Conservation (phyloP, 1,140 invertebrate species). For the Habropoda laboriosa region DNA sequence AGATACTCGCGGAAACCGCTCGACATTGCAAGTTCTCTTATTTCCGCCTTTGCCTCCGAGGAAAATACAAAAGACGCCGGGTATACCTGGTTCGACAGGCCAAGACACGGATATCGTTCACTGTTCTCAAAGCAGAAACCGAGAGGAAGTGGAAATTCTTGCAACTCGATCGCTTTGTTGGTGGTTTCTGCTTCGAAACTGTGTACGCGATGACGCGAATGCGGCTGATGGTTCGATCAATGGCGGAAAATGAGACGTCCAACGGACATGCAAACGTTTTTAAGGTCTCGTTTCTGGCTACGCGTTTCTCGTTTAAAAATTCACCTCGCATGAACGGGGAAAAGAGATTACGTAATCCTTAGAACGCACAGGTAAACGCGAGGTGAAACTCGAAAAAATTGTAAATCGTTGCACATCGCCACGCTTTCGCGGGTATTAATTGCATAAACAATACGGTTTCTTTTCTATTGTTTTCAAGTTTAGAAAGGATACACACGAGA, state of each 20-base stretch:
- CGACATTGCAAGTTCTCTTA: conserved; percentile 2
- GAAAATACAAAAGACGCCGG: neutral
- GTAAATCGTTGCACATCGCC: no score
- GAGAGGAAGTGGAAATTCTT: conserved; percentile 2
- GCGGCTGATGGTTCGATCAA: conserved; percentile 17
- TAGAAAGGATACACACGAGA: neutral
- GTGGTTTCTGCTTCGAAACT: neutral
- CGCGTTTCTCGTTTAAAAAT: neutral
- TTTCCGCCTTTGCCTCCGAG: conserved; percentile 2
- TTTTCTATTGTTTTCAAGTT: neutral
- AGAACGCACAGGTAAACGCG: no score
- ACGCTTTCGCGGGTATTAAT: conserved; percentile 3
- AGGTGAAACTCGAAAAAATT: neutral
- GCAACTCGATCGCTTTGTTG: conserved; percentile 4
- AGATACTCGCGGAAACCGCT: neutral
- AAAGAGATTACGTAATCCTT: neutral
- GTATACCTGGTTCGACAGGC: neutral
- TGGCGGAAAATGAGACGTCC: conserved; percentile 15
- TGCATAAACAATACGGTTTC: neutral
- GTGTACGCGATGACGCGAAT: neutral
- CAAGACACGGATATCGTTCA: conserved; percentile 17
- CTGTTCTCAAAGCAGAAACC: neutral
- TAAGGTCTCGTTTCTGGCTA: neutral
- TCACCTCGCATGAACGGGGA: neutral
- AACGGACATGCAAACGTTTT: conserved; percentile 1